Conservation (phyloP, 2,113 vertebrate species). For the Ramphastos sulfuratus region DNA sequence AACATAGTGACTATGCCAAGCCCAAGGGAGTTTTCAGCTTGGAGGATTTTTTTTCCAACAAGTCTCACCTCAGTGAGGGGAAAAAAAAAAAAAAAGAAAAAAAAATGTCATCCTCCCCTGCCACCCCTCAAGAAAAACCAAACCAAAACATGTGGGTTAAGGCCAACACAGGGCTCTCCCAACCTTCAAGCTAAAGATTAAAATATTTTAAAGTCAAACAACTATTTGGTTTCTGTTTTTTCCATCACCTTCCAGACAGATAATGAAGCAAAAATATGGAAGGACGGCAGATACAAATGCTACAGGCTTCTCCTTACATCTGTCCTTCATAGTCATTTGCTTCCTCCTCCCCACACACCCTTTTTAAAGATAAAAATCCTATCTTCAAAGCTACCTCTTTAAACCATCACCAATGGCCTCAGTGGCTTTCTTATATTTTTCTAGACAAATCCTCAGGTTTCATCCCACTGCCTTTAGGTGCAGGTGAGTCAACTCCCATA, state of each 20-base stretch:
- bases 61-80: not conserved
- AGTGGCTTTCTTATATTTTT: not conserved
- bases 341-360: not conserved
- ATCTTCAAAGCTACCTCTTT: not conserved
- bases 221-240: conserved; percentile 10
- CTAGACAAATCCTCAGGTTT: not conserved
- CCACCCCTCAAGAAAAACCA: not conserved
- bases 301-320: not conserved
- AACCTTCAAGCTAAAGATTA: not conserved
- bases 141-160: not conserved
- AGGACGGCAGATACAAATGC: not conserved
- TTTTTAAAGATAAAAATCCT: not conserved
- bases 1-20: not conserved
- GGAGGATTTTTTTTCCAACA: not conserved
- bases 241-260: not conserved
- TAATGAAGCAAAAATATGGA: not conserved
- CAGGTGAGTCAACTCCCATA: not conserved
- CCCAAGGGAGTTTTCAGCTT: not conserved
- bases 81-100: not conserved
- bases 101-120: not conserved
- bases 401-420: not conserved
- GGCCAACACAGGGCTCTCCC: not conserved
- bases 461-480: not conserved
- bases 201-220: conserved; percentile 4
- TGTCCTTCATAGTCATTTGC: not conserved